phyloP scores from a whole-genome alignment of 2,113 vertebrate genomes.

The Leucopsar rothschildi region DNA sequence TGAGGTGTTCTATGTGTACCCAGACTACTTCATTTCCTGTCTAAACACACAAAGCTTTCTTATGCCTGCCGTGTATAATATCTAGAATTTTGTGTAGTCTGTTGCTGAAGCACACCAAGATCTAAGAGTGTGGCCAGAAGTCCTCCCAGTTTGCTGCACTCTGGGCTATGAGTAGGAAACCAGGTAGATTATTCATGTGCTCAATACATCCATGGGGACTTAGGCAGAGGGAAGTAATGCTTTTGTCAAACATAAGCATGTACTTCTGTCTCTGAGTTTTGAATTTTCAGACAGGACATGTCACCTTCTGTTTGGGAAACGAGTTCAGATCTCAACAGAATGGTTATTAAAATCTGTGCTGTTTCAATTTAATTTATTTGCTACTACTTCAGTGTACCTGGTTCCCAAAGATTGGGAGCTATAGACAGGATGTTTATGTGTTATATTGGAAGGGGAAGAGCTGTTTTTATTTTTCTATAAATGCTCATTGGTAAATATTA shows the following conservation, averaged over 20 bases:
- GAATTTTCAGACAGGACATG: not conserved
- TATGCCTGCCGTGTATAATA: not conserved
- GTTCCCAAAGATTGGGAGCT: not conserved
- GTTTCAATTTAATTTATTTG: not conserved
- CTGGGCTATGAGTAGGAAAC: not conserved
- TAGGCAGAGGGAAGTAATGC: not conserved
- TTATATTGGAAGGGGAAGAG: not conserved
- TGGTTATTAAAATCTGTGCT: not conserved
- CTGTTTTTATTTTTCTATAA: not conserved
- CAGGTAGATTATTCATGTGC: not conserved
- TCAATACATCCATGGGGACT: not conserved
- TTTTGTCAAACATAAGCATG: not conserved
- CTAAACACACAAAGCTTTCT: not conserved
- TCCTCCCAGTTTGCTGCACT: not conserved
- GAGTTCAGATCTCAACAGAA: not conserved
- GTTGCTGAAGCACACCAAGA: not conserved
- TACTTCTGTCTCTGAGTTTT: not conserved
- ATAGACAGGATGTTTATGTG: not conserved
- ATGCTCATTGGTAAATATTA: not conserved
- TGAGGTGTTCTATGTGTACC: not conserved
- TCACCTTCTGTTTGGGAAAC: not conserved
- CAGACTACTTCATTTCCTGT: not conserved
- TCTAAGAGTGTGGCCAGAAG: not conserved
- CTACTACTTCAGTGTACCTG: not conserved
- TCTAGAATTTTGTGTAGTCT: not conserved